Percentiles rank a stretch among this genome's conserved stretches.
Evolutionary conservation across 2,797 vertebrate species (phyloP).

Genomic region (Melanotaenia boesemani): DNA sequence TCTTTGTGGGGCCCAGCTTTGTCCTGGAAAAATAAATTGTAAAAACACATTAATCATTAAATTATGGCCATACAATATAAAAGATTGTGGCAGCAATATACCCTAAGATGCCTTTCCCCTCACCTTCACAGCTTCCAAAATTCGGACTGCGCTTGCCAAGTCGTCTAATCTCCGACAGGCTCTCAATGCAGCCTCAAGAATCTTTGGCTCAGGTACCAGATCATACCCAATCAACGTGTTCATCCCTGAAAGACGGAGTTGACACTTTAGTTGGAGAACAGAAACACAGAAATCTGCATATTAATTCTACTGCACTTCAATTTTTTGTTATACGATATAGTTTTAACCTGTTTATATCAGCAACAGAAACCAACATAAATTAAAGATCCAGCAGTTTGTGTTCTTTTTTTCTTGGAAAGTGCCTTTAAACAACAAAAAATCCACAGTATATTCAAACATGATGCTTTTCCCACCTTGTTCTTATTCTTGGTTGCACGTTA

Average conservation of each 20-base stretch:
- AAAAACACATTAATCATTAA: conserved; percentile 12
- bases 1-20: conserved; percentile 96
- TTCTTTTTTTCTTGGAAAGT: too few relatives aligned
- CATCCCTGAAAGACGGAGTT: conserved; percentile 83
- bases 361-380: not conserved
- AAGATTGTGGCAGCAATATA: not conserved
- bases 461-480: too few relatives aligned
- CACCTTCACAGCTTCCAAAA: conserved; percentile 96
- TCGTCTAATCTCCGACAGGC: conserved; percentile 95
- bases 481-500: too few relatives aligned
- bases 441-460: too few relatives aligned
- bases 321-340: too few relatives aligned
- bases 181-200: conserved; percentile 91
- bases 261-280: not conserved
- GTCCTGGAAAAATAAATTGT: conserved; percentile 80
- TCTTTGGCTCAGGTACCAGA: conserved; percentile 97
- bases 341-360: not conserved
- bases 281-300: not conserved
- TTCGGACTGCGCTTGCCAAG: conserved; percentile 92
- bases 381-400: too few relatives aligned
- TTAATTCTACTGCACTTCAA: not conserved
- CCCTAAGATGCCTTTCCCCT: conserved; percentile 10
- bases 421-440: too few relatives aligned
- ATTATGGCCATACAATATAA: not conserved
- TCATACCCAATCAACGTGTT: conserved; percentile 95